Conservation (phyloP, 2,113 vertebrate species). For the Takifugu flavidus region DNA sequence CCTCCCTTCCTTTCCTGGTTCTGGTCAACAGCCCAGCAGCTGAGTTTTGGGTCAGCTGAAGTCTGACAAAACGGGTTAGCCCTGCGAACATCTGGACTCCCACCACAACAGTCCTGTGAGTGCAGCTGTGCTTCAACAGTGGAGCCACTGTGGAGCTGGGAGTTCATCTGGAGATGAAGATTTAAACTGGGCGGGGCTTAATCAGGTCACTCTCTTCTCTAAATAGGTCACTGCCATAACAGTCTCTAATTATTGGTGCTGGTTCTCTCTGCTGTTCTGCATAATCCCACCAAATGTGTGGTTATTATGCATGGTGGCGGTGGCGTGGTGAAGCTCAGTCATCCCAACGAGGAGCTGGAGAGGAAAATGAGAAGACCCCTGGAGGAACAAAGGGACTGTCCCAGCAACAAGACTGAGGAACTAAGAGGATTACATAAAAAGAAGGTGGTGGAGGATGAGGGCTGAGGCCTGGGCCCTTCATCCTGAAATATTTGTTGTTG, state of each 20-base stretch:
- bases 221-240: slow-evolving; percentile 4
- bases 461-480: slow-evolving; percentile 5
- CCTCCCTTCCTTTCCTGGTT: too few species aligned
- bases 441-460: not conserved
- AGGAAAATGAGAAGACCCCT: slow-evolving; percentile 9
- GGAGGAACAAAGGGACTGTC: not conserved
- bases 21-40: too few species aligned
- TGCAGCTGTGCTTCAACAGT: too few species aligned
- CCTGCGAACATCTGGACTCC: too few species aligned
- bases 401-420: slow-evolving; percentile 3
- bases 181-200: not conserved
- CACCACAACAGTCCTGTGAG: not conserved
- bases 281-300: slow-evolving; percentile 25
- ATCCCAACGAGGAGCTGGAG: slow-evolving; percentile 2
- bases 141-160: not conserved
- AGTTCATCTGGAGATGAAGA: not conserved
- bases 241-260: not conserved
- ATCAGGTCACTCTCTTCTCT: not conserved
- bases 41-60: too few species aligned
- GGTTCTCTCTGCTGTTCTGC: not conserved
- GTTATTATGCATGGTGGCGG: slow-evolving; percentile 1
- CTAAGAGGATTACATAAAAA: slow-evolving; percentile 41
- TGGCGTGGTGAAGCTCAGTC: not conserved
- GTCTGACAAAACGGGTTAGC: too few species aligned
- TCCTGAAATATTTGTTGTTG: slow-evolving; percentile 62